Evolutionary conservation across 1,140 invertebrate genomes (phyloP).

Genomic region (Cotesia chilonis): DNA sequence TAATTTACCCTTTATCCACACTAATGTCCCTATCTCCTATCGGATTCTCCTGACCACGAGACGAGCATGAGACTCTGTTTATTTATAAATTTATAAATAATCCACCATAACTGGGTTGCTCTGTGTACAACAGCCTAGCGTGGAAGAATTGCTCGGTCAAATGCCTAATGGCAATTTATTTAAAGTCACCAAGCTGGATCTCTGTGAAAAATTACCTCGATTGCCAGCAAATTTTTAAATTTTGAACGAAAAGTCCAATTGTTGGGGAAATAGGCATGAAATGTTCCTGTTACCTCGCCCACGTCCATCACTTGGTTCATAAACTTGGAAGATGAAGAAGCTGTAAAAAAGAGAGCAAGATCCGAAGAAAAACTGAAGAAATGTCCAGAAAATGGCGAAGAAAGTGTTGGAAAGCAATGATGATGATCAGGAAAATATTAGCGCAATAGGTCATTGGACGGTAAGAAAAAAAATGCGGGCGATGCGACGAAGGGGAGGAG

Average conservation of each 20-base stretch:
- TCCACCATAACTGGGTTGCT: not conserved
- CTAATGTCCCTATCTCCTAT: constrained; percentile 15
- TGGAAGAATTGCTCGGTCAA: constrained; percentile 19
- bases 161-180: constrained; percentile 4
- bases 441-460: constrained; percentile 13
- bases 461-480: constrained; percentile 22
- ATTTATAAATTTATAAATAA: constrained; percentile 4
- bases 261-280: too few species aligned
- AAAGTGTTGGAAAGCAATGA: not conserved
- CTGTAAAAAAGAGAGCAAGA: too few species aligned
- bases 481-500: constrained; percentile 13
- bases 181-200: too few species aligned
- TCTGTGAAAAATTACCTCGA: too few species aligned
- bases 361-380: too few species aligned
- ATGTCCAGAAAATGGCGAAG: too few species aligned
- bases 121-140: not conserved
- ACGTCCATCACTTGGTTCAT: too few species aligned
- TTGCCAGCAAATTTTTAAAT: too few species aligned
- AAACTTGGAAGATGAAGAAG: too few species aligned
- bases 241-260: too few species aligned
- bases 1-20: constrained; percentile 49
- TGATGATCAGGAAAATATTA: not conserved
- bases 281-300: too few species aligned
- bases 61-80: not conserved
- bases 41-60: not conserved